Evolutionary conservation across 2,888 invertebrate species (phyloP).

Genomic region (Tetrapedia diversipes): DNA sequence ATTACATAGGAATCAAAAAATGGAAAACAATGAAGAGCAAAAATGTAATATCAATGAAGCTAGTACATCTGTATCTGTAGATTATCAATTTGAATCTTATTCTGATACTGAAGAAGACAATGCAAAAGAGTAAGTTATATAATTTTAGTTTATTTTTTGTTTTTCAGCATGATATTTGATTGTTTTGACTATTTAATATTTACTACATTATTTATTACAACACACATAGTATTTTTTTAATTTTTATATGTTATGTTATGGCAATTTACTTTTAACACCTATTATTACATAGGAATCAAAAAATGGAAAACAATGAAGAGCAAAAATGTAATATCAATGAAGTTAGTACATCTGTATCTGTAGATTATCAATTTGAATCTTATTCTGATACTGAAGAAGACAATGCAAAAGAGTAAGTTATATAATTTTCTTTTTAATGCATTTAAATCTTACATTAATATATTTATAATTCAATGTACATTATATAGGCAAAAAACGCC

Average conservation of each 20-base stretch:
- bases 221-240: not conserved
- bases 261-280: slow-evolving; percentile 18
- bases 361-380: slow-evolving; percentile 58
- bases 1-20: slow-evolving; percentile 72
- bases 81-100: slow-evolving; percentile 57
- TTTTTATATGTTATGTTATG: slow-evolving; percentile 1
- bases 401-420: slow-evolving; percentile 63
- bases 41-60: slow-evolving; percentile 66
- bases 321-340: slow-evolving; percentile 66
- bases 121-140: slow-evolving; percentile 54
- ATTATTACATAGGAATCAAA: slow-evolving; percentile 68
- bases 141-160: not conserved
- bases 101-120: slow-evolving; percentile 56
- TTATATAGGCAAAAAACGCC: slow-evolving; percentile 78
- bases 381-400: slow-evolving; percentile 57
- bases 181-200: not conserved
- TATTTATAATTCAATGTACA: slow-evolving; percentile 14
- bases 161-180: not conserved
- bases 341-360: slow-evolving; percentile 67
- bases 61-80: slow-evolving; percentile 67
- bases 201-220: slow-evolving; percentile 5
- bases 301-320: slow-evolving; percentile 75
- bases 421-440: slow-evolving; percentile 12
- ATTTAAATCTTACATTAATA: slow-evolving; percentile 18
- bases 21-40: slow-evolving; percentile 74